Evolutionary conservation across 2,113 vertebrate species (phyloP).

Genomic region (Antennarius striatus): DNA sequence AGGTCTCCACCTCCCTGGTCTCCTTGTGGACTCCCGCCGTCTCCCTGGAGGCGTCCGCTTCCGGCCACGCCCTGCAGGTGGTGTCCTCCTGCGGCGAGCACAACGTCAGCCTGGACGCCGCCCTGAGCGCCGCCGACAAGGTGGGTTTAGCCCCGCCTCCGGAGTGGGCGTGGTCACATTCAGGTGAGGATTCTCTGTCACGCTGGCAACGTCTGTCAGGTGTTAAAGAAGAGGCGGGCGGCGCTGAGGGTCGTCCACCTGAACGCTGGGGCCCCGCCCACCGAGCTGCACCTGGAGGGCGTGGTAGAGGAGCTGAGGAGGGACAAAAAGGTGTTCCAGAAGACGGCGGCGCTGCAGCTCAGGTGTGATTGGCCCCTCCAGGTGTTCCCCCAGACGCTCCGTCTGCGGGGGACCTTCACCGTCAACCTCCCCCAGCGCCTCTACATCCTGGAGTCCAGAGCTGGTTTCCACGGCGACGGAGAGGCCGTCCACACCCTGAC

Average conservation of each 20-base stretch:
- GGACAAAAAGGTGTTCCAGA: slow-evolving; percentile 79
- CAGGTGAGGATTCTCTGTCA: too few species aligned
- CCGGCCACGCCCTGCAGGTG: slow-evolving; percentile 77
- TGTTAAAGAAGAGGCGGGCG: slow-evolving; percentile 76
- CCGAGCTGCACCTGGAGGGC: slow-evolving; percentile 79
- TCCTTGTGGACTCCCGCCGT: slow-evolving; percentile 82
- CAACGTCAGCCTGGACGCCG: slow-evolving; percentile 80
- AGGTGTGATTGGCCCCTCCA: slow-evolving; percentile 84
- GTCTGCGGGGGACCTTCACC: slow-evolving; percentile 85
- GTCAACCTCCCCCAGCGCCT: slow-evolving; percentile 74
- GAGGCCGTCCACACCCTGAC: slow-evolving; percentile 83
- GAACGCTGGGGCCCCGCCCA: slow-evolving; percentile 54
- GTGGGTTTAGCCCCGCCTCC: slow-evolving; percentile 56
- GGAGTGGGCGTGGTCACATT: neutral
- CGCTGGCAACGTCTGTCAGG: slow-evolving; percentile 48
- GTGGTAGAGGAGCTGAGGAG: slow-evolving; percentile 81
- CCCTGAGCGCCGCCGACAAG: slow-evolving; percentile 70
- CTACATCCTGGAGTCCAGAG: slow-evolving; percentile 85
- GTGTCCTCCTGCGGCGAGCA: slow-evolving; percentile 72
- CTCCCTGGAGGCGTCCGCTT: slow-evolving; percentile 74
- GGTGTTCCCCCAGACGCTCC: slow-evolving; percentile 76
- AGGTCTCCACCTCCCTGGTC: slow-evolving; percentile 77
- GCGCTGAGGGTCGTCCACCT: slow-evolving; percentile 69
- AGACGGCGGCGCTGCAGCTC: slow-evolving; percentile 78
- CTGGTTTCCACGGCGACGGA: slow-evolving; percentile 70